phyloP scores from a whole-genome alignment of 2,797 vertebrate species.

The Coreius guichenoti region DNA sequence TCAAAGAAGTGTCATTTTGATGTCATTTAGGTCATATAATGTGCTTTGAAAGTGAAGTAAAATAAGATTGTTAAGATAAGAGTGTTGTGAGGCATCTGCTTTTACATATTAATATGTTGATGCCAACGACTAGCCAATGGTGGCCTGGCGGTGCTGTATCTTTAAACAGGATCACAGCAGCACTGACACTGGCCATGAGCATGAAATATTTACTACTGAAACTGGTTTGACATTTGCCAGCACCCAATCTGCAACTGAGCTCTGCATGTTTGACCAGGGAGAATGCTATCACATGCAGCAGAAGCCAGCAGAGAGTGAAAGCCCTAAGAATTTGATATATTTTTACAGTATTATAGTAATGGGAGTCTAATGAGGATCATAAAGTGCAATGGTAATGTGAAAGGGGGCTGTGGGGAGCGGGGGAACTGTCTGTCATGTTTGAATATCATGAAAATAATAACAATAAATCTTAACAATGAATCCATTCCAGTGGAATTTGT shows the following conservation, averaged over 20 bases:
- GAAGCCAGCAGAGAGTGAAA: constrained; percentile 26
- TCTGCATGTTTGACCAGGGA: neutral
- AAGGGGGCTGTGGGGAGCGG: neutral
- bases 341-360: too few relatives aligned
- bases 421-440: neutral
- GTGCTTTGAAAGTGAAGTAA: too few relatives aligned
- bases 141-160: constrained; percentile 60
- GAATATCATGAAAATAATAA: neutral
- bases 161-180: constrained; percentile 63
- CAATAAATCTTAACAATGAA: too few relatives aligned
- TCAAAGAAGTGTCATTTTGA: neutral
- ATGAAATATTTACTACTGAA: constrained; percentile 75
- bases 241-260: constrained; percentile 67
- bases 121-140: neutral
- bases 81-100: too few relatives aligned
- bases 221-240: constrained; percentile 65
- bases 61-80: neutral
- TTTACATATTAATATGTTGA: neutral
- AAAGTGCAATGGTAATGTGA: neutral
- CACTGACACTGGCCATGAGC: constrained; percentile 57
- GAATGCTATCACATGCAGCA: constrained; percentile 53
- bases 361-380: neutral
- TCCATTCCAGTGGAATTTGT: neutral
- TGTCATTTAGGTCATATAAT: neutral
- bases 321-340: neutral